Base-by-base conservation (phyloP, 2,888 invertebrate species). In the Gasteruption jaculator region DNA sequence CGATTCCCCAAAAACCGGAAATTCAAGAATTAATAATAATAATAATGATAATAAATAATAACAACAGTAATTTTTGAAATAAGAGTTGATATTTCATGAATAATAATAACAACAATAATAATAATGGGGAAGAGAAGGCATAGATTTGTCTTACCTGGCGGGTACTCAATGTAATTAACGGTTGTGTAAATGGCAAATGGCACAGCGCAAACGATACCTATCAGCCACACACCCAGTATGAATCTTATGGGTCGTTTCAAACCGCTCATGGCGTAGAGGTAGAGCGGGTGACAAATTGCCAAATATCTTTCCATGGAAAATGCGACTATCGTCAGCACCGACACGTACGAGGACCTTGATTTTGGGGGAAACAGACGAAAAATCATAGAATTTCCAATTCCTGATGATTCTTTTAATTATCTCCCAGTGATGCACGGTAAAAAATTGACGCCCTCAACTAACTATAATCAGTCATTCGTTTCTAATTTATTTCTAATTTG, bases 251-350 rank as follows among this genome's bases (percentile, higher is more conserved):
- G 90, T 5, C 91, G 74, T 31, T 86, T 81, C 11, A 90, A 77
- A 1, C 87, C 88, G 1, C 87, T 85, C 81, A 91, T 85, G 22
- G 85, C 82, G 71, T 89, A 86, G 46, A 86, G 76, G 63, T 85
- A 83, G 33, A 92, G 73, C 0, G 92, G 92, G 67, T 91, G 87
- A 65, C 91, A 92, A 59, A 92, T 91, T 20, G 92, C 92, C 52
- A 92, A 73, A 73, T 91, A 90, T 12, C 92, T 78, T 73, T 92
- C 92, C 72, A 87, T 81, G 0, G 91, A 91, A 73, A 92, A 92
- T 3, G 90, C 88, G 30, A 91, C 88, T 56, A 92, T 91, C 18
- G 91, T 92, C 63, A 92, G 73, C 39, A 91, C 89, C 4, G 91
- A 91, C 2, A 89, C 90, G 72, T 91, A 91, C 1, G 88, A 85